These are phyloP conservation scores for Phoxinus dragarum DNA, from an alignment of 2,797 vertebrate species.

Conservation along the genomic window DNA sequence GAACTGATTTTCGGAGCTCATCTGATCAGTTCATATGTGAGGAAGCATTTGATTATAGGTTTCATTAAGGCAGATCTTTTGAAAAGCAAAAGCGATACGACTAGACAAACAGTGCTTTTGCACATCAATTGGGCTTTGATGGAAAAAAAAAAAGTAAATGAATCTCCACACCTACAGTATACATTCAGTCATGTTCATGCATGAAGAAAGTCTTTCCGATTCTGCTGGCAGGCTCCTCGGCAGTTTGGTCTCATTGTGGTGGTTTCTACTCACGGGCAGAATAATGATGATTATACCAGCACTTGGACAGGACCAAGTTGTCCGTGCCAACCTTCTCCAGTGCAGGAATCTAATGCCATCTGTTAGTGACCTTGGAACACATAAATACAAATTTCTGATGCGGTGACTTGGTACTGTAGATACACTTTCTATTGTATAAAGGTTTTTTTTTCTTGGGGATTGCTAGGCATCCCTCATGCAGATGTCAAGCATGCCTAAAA, in stretches of 20 bases:
- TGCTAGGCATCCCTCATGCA: neutral
- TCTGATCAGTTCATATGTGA: neutral
- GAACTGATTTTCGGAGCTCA: neutral
- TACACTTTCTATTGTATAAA: neutral
- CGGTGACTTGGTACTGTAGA: slow-evolving; percentile 1
- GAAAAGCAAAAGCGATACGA: neutral
- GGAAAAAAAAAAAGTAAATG: neutral
- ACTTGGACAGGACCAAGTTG: slow-evolving; percentile 39
- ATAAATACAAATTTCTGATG: slow-evolving; percentile 10
- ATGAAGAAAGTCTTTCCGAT: neutral
- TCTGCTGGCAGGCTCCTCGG: neutral
- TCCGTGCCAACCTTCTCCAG: slow-evolving; percentile 44
- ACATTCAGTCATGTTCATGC: neutral
- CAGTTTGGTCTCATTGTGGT: slow-evolving; percentile 5
- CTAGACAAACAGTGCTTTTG: neutral
- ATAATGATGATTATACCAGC: slow-evolving; percentile 42
- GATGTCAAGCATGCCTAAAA: neutral
- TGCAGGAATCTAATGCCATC: slow-evolving; percentile 47
- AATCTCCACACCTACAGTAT: slow-evolving; percentile 10
- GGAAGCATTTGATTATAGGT: neutral
- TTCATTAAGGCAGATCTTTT: slow-evolving; percentile 12
- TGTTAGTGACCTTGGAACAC: slow-evolving; percentile 47
- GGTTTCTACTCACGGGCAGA: slow-evolving; percentile 29
- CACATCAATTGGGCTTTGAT: slow-evolving; percentile 19
- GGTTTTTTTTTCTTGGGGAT: slow-evolving; percentile 13